Conservation (phyloP, 2,113 vertebrate species). For the Sphyrna mokarran region DNA sequence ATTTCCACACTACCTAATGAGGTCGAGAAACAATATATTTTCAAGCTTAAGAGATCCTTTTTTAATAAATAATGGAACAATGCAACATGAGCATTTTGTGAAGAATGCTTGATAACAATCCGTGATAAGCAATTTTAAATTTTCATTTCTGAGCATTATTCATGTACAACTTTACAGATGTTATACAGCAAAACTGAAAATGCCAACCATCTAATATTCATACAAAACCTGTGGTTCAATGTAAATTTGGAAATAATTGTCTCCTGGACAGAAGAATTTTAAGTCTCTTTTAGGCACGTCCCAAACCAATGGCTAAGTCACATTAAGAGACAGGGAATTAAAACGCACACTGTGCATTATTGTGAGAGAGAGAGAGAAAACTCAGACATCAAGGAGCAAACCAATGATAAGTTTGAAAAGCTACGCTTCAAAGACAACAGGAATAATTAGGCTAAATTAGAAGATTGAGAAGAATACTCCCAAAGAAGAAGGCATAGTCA, state of each 20-base stretch:
- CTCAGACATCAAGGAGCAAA: background rate
- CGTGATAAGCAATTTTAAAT: background rate
- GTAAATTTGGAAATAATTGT: background rate
- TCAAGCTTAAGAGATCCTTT: background rate
- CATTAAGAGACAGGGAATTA: background rate
- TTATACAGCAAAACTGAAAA: background rate
- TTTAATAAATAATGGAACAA: background rate
- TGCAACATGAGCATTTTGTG: background rate
- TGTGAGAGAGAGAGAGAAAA: background rate
- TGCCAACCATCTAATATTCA: background rate
- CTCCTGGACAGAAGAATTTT: background rate
- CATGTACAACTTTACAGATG: background rate
- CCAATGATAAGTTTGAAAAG: background rate
- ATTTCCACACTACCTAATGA: background rate
- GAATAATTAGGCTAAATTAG: background rate
- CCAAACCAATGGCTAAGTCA: background rate
- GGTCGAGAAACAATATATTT: background rate
- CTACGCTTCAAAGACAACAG: background rate
- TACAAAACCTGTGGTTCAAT: background rate
- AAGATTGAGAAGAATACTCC: background rate
- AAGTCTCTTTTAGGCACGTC: background rate
- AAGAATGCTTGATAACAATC: background rate
- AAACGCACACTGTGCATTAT: background rate
- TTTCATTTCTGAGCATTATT: background rate
- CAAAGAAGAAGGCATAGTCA: background rate